Evolutionary conservation across 2,888 invertebrate genomes (phyloP).

Genomic region (Leucoma salicis): DNA sequence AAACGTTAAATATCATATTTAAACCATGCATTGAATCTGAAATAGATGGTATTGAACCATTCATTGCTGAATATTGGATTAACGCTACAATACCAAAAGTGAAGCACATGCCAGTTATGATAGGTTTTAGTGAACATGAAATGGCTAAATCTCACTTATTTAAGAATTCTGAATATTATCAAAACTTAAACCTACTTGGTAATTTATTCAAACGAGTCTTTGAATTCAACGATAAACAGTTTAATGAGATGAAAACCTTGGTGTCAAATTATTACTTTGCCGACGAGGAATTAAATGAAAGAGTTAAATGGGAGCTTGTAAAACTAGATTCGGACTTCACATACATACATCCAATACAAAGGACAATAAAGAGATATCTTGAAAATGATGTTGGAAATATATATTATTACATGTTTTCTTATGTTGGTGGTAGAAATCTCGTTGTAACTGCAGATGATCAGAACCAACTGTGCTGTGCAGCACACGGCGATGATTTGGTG

Average conservation of each 20-base stretch:
- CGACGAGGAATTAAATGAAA: conserved; percentile 31
- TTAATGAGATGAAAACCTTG: conserved; percentile 26
- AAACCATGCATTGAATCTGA: conserved; percentile 7
- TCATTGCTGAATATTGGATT: conserved; percentile 2
- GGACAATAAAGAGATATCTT: conserved; percentile 40
- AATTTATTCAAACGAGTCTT: conserved; percentile 21
- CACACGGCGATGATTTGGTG: conserved; percentile 52
- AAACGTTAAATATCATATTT: conserved; percentile 1
- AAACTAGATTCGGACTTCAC: conserved; percentile 49
- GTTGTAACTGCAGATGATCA: conserved; percentile 26
- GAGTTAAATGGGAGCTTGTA: conserved; percentile 27
- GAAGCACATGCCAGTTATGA: conserved; percentile 4
- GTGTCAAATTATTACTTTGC: conserved; percentile 48
- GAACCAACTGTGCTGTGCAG: conserved; percentile 26
- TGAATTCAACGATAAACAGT: conserved; percentile 17
- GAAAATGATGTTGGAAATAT: conserved; percentile 34
- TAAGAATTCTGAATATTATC: conserved; percentile 21
- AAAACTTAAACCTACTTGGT: conserved; percentile 26
- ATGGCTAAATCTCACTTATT: conserved; percentile 10
- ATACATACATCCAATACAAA: conserved; percentile 43
- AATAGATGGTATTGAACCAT: conserved; percentile 7
- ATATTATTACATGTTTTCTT: conserved; percentile 53
- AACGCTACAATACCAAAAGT: background rate
- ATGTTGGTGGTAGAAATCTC: conserved; percentile 25
- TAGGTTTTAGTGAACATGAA: conserved; percentile 35